Percentiles rank a stretch among this genome's conserved stretches.
Evolutionary conservation across 2,888 invertebrate species (phyloP).

Genomic region (Machimus atricapillus): DNA sequence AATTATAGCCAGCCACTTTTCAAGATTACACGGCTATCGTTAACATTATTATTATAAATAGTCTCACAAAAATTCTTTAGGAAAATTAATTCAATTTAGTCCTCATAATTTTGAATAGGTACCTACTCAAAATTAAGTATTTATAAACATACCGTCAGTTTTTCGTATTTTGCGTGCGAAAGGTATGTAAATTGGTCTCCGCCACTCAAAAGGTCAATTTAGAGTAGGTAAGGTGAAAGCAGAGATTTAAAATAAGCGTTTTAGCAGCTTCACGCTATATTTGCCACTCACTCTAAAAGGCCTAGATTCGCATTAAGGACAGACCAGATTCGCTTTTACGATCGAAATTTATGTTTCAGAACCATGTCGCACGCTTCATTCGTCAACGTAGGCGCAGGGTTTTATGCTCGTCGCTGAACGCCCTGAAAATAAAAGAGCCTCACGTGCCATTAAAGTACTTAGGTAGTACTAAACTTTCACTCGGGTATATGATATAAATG

Average conservation of each 20-base stretch:
- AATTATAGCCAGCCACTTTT: too few species aligned
- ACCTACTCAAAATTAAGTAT: neutral
- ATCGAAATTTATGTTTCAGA: neutral
- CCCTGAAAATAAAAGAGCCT: neutral
- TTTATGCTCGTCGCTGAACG: neutral
- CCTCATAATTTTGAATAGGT: too few species aligned
- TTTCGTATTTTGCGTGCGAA: neutral
- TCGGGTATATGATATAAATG: neutral
- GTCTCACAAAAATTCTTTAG: too few species aligned
- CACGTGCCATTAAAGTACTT: neutral
- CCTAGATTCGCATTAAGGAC: neutral
- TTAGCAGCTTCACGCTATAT: neutral
- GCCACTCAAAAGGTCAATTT: neutral
- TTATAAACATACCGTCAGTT: neutral
- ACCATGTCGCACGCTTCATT: neutral
- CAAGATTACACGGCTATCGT: neutral
- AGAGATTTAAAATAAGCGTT: neutral
- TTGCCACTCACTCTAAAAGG: neutral
- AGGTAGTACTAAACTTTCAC: neutral
- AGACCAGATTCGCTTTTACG: neutral
- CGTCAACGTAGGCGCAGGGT: neutral
- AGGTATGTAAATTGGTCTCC: neutral
- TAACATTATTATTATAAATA: neutral
- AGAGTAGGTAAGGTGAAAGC: neutral
- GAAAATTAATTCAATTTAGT: too few species aligned